Evolutionary conservation across 2,888 invertebrate genomes (phyloP), one percentile per base, ranked within the genome.

Genomic region (Odontocolon sp.): DNA sequence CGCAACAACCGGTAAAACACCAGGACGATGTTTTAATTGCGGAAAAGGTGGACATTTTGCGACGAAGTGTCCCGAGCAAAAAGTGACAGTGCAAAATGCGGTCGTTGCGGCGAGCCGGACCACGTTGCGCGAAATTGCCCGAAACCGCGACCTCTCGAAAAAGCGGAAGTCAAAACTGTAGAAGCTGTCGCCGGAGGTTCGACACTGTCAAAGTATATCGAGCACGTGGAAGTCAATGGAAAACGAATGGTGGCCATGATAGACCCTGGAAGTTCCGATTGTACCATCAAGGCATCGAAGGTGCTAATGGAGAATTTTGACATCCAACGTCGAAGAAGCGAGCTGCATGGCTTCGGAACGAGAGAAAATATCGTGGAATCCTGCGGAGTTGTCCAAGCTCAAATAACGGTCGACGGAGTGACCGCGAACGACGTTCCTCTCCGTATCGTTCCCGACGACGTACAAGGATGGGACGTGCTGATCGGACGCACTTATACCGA

Each of bases 401-500:
- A 28, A n/a, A 18, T 81, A 2, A 36, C 61, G 14, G 73, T 81
- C 0, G 83, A 82, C 59, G 74, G 64, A 8, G 76, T 77, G 2
- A 3, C 3, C 3, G 80, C 69, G 1, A 57, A 81, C 0, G 11
- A 76, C 8, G 74, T 84, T 3, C 28, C 61, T 4, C 16, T 83
- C 3, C 50, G 80, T 40, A 56, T 83, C 2, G 81, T 84, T 18
- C 81, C 80, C 8, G 82, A 84, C 52, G 54, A 81, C 16, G 78
- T 68, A 3, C 81, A 82, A 59, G 56, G 68, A 0, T 42, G 68
- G 6, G 82, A 81, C 18, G 45, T 84, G 3, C 72, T 82, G 6
- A 74, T 83, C 9, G 82, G 83, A 8, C 68, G 83, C 8, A 79
- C 78, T 0, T 79, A 68, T 18, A 81, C 78, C 0, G 83, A 82